Conservation (phyloP, 2,113 vertebrate species). For the Campylorhamphus procurvoides region DNA sequence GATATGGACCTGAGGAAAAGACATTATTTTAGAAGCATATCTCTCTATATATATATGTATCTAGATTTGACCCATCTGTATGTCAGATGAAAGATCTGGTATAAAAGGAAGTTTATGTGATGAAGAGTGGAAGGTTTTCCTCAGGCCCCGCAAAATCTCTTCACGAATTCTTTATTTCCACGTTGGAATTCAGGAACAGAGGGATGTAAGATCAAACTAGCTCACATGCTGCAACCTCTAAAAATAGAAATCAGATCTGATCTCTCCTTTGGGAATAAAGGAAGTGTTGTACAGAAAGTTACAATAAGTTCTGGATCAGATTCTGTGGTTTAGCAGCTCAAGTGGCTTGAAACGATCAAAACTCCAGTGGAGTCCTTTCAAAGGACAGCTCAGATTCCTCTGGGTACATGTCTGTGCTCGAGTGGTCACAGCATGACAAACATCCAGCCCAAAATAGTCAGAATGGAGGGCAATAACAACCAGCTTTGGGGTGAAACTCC, state of each 20-base stretch:
- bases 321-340: background rate
- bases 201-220: background rate
- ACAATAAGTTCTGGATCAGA: background rate
- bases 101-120: background rate
- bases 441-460: background rate
- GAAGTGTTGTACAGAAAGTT: background rate
- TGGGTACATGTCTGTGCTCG: accelerated
- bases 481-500: background rate
- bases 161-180: background rate
- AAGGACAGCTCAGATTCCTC: background rate
- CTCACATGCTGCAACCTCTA: background rate
- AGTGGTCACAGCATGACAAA: background rate
- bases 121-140: background rate
- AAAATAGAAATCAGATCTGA: background rate
- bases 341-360: background rate
- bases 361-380: background rate
- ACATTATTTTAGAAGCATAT: background rate
- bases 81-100: background rate
- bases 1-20: background rate
- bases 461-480: background rate
- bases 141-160: background rate
- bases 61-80: background rate
- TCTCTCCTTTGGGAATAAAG: background rate
- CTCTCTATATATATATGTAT: background rate
- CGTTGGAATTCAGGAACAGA: background rate